Base-by-base conservation (phyloP, 2,113 vertebrate genomes). In the Dissostichus mawsoni region DNA sequence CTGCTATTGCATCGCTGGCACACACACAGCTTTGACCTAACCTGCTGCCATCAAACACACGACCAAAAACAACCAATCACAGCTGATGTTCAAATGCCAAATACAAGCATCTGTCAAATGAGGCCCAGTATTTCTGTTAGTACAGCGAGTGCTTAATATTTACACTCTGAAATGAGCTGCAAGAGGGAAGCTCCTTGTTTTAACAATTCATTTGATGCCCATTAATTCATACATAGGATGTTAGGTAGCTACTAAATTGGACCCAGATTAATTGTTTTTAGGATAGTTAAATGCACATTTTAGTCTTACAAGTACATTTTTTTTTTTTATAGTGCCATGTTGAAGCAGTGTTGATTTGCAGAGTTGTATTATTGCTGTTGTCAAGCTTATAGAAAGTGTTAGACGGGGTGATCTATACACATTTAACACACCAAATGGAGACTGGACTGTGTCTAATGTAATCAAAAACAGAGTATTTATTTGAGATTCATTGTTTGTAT, bases 391-490 rank as follows among this genome's bases (percentile, higher is more conserved):
- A 59, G 23, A 45, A 70, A 75, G 70, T 51, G 69, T 87, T 41
- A 25, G 59, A 71, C 17, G 33, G 17, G 65, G 9, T 8, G 67
- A 81, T 82, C 73, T 47, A 77, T 90, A 83, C 50, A 74, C 78
- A 83, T 79, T 82, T 59, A 83, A 87, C 80, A 61, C 75, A 66
- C 85, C 90, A 91, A 87, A 90, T 69, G 72, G 79, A 85, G 71
- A 58, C 74, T 67, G 59, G 65, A 83, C 63, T 76, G 59, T 18
- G 70, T 65, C 81, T 68, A n/a, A 63, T 84, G 44, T 81, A 65
- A 85, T 79, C 77, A 78, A 82, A 89, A 76, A 76, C 29, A 41
- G 44, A 83, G 71, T 84, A 85, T 86, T 89, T 84, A 82, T 90
- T 85, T 89, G 6, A 69, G 52, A 52, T 41, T 29, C 48, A 33